Conservation (phyloP, 2,113 vertebrate species). For the Coptodon bakossiorum region DNA sequence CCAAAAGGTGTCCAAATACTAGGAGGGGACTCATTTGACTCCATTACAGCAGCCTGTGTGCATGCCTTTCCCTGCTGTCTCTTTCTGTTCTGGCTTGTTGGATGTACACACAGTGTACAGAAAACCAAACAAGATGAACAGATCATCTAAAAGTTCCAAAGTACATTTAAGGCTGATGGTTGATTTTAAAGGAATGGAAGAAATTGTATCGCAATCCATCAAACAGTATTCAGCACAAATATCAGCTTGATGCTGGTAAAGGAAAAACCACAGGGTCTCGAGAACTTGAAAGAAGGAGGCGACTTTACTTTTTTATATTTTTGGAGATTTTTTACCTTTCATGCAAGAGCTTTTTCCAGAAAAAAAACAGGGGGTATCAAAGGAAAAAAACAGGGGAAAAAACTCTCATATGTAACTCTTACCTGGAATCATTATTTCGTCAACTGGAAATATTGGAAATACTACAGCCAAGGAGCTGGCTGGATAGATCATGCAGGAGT, state of each 20-base stretch:
- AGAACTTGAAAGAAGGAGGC: not conserved
- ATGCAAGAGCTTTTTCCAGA: no score
- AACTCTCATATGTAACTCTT: not conserved
- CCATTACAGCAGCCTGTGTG: not conserved
- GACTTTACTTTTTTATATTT: not conserved
- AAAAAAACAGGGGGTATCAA: not conserved
- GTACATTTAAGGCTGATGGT: not conserved
- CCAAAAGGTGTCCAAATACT: not conserved
- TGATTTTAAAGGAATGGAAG: not conserved
- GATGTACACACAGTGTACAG: not conserved
- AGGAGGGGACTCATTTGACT: not conserved
- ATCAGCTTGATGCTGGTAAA: not conserved
- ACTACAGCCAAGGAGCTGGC: not conserved
- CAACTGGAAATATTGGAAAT: not conserved
- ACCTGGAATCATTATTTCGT: not conserved
- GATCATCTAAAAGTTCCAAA: not conserved
- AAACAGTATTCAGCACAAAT: not conserved
- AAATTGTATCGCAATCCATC: not conserved
- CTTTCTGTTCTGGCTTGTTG: not conserved
- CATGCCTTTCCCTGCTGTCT: not conserved
- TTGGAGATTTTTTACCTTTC: not conserved
- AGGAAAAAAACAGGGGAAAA: accelerated
- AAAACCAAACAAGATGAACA: not conserved
- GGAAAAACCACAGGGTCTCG: not conserved
- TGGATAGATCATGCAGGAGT: not conserved